These are phyloP conservation scores for Centropus unirufus DNA, from an alignment of 2,113 vertebrate species.

Conservation along the genomic window DNA sequence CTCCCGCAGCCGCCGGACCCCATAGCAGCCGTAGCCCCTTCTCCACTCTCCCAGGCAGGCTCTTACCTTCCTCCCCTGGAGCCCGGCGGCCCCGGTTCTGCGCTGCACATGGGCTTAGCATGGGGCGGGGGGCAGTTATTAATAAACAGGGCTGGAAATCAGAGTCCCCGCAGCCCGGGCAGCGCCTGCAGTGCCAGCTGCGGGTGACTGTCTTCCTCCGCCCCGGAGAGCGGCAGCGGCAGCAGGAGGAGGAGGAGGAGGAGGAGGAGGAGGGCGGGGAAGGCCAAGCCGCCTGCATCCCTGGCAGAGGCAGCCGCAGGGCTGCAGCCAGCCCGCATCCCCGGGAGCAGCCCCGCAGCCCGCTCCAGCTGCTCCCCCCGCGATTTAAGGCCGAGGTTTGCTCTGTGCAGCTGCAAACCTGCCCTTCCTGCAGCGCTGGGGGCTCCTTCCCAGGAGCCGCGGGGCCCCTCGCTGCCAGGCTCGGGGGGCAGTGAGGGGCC, in stretches of 20 bases:
- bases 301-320: conserved; percentile 1
- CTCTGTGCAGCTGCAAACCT: not conserved
- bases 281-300: conserved; percentile 28
- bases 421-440: accelerated
- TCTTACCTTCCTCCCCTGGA: conserved; percentile 77
- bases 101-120: conserved; percentile 65
- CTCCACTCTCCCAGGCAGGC: not conserved
- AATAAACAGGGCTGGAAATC: conserved; percentile 71
- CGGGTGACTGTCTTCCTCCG: conserved; percentile 65
- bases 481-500: accelerated
- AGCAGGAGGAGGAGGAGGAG: not conserved
- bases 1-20: not conserved
- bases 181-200: conserved; percentile 70
- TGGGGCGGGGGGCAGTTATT: conserved; percentile 69
- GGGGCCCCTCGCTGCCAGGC: too few relatives aligned
- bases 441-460: not conserved
- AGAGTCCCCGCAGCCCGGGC: conserved; percentile 34
- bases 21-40: not conserved
- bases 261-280: conserved; percentile 31
- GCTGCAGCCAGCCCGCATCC: not conserved
- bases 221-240: not conserved
- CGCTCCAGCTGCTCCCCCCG: not conserved
- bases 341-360: not conserved
- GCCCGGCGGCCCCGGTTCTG: conserved; percentile 52
- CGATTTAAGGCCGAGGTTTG: not conserved